These are phyloP conservation scores for Sardina pilchardus DNA, from an alignment of 2,113 vertebrate species.

Conservation along the genomic window DNA sequence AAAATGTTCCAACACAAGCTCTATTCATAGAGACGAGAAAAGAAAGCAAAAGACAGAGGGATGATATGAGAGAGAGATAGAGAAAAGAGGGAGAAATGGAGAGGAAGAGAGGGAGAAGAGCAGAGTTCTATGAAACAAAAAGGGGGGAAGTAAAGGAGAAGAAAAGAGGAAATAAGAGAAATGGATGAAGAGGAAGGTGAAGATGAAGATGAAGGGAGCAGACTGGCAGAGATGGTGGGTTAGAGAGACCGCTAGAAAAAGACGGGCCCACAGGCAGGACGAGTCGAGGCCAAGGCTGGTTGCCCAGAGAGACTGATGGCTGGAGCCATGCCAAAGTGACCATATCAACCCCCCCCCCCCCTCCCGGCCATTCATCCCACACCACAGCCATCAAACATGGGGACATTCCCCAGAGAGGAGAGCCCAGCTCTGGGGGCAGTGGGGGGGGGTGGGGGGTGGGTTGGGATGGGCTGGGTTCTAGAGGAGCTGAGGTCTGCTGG, in stretches of 20 bases:
- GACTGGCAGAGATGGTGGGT: not conserved
- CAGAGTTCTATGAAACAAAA: too few species aligned
- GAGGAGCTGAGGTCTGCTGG: slow-evolving; percentile 47
- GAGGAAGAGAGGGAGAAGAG: not conserved
- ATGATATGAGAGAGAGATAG: not conserved
- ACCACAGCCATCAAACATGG: slow-evolving; percentile 70
- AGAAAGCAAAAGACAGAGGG: not conserved
- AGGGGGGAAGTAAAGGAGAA: not conserved
- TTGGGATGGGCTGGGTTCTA: slow-evolving; percentile 34
- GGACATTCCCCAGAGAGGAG: slow-evolving; percentile 49
- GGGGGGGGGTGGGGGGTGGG: slow-evolving; percentile 58
- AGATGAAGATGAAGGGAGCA: not conserved
- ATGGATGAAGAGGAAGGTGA: not conserved
- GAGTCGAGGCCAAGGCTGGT: slow-evolving; percentile 41
- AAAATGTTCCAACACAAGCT: slow-evolving; percentile 40
- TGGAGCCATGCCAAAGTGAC: slow-evolving; percentile 58
- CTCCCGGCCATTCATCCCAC: slow-evolving; percentile 56
- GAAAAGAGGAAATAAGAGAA: not conserved
- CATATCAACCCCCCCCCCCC: slow-evolving; percentile 60
- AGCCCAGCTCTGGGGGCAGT: slow-evolving; percentile 31
- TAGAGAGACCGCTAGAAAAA: too few species aligned
- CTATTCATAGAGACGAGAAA: slow-evolving; percentile 26
- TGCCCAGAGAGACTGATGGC: slow-evolving; percentile 44
- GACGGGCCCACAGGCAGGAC: too few species aligned
- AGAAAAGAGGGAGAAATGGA: not conserved